A percentile compares a stretch with the other conserved stretches of the same genome.
These are phyloP conservation scores for Neocrepidodera transversa DNA, from an alignment of 2,888 invertebrate genomes.

Conservation along the genomic window DNA sequence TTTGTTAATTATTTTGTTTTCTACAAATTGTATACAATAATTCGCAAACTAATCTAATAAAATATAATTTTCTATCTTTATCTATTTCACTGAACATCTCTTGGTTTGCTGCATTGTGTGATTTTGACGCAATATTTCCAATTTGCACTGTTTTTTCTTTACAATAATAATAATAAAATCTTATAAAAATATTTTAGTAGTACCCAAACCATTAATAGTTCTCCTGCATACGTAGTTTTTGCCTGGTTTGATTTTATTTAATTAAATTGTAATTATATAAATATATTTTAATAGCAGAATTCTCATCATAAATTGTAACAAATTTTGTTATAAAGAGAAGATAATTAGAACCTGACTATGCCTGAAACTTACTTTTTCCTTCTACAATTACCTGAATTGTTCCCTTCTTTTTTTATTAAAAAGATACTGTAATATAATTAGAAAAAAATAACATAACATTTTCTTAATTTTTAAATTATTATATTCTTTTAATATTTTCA, in stretches of 20 bases:
- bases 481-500: no score
- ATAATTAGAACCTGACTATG: neutral
- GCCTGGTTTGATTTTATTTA: slow-evolving; percentile 20
- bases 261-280: slow-evolving; percentile 5
- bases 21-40: no score
- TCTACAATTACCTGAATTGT: no score
- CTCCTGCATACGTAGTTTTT: slow-evolving; percentile 24
- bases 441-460: no score
- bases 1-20: no score
- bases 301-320: slow-evolving; percentile 19
- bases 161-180: slow-evolving; percentile 4
- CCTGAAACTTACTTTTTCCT: neutral
- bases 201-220: slow-evolving; percentile 9
- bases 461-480: no score
- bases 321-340: neutral
- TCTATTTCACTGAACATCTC: slow-evolving; percentile 9
- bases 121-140: slow-evolving; percentile 12
- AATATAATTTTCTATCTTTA: neutral
- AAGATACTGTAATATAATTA: no score
- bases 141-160: slow-evolving; percentile 19
- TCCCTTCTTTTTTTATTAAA: no score
- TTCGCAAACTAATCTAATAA: no score
- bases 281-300: slow-evolving; percentile 6
- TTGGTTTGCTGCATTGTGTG: slow-evolving; percentile 24
- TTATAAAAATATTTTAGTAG: slow-evolving; percentile 15